Evolutionary conservation across 1,140 invertebrate species (phyloP).

Genomic region (Pseudoatta argentina): DNA sequence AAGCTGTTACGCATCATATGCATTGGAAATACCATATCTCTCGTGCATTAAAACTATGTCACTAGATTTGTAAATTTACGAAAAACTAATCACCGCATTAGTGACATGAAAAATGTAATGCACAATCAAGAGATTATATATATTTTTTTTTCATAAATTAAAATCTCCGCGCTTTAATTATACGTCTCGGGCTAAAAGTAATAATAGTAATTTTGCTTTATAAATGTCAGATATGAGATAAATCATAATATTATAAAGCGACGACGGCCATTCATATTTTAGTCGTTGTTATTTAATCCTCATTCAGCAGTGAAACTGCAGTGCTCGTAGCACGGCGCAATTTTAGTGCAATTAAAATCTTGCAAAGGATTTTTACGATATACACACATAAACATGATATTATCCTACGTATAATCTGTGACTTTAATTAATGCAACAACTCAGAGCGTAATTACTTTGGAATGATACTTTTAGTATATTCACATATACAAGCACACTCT

Average conservation of each 20-base stretch:
- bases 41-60: background rate
- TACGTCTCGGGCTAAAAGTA: background rate
- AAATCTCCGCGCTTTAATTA: background rate
- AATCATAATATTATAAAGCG: slow-evolving; percentile 32
- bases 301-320: slow-evolving; percentile 22
- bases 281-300: slow-evolving; percentile 35
- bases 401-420: slow-evolving; percentile 40
- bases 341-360: slow-evolving; percentile 57
- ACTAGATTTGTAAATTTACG: background rate
- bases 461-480: slow-evolving; percentile 55
- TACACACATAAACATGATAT: slow-evolving; percentile 45
- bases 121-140: background rate
- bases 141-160: background rate
- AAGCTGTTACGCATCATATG: background rate
- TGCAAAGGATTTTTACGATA: slow-evolving; percentile 51
- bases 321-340: slow-evolving; percentile 17
- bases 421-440: slow-evolving; percentile 55
- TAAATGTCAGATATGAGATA: slow-evolving; percentile 39
- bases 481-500: background rate
- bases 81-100: background rate
- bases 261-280: slow-evolving; percentile 23
- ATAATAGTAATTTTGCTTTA: background rate
- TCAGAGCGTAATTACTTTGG: slow-evolving; percentile 38
- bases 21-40: background rate
- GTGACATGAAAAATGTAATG: slow-evolving; percentile 11